Percentiles rank a stretch among this genome's conserved stretches.
These are phyloP conservation scores for Pseudolycoriella hygida DNA, from an alignment of 2,888 invertebrate species.

Conservation along the genomic window DNA sequence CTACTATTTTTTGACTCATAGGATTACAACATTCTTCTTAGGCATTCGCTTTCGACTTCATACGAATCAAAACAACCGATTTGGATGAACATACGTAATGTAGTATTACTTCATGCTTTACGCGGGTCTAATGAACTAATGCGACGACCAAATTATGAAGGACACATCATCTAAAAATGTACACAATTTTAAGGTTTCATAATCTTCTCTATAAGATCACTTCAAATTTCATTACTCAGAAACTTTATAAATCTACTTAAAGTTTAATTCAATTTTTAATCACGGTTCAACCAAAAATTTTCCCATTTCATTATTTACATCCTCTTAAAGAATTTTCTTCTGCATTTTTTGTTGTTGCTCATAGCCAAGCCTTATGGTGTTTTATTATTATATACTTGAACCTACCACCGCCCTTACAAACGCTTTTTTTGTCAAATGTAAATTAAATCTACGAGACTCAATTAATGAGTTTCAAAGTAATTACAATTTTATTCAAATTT, in stretches of 20 bases:
- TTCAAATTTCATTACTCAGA: slow-evolving; percentile 3
- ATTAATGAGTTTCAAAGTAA: slow-evolving; percentile 8
- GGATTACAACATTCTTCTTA: too few relatives aligned
- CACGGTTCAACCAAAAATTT: slow-evolving; percentile 6
- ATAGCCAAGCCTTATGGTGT: slow-evolving; percentile 8
- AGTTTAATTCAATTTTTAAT: slow-evolving; percentile 7
- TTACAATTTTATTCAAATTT: slow-evolving; percentile 7
- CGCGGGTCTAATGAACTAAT: too few relatives aligned
- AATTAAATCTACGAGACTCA: slow-evolving; percentile 6
- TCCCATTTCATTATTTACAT: slow-evolving; percentile 4
- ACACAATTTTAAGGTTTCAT: neutral
- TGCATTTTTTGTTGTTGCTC: neutral
- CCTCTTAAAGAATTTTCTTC: neutral
- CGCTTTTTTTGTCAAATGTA: slow-evolving; percentile 6
- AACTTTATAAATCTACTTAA: slow-evolving; percentile 6
- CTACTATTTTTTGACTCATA: too few relatives aligned
- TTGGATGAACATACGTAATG: too few relatives aligned
- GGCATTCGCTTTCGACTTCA: too few relatives aligned
- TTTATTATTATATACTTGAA: neutral
- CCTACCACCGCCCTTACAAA: neutral
- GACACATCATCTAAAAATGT: too few relatives aligned
- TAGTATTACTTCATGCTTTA: too few relatives aligned
- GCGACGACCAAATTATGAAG: too few relatives aligned
- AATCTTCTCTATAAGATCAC: slow-evolving; percentile 1
- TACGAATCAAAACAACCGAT: too few relatives aligned